Evolutionary conservation across 2,113 vertebrate genomes (phyloP).

Genomic region (Cyprinus carpio): DNA sequence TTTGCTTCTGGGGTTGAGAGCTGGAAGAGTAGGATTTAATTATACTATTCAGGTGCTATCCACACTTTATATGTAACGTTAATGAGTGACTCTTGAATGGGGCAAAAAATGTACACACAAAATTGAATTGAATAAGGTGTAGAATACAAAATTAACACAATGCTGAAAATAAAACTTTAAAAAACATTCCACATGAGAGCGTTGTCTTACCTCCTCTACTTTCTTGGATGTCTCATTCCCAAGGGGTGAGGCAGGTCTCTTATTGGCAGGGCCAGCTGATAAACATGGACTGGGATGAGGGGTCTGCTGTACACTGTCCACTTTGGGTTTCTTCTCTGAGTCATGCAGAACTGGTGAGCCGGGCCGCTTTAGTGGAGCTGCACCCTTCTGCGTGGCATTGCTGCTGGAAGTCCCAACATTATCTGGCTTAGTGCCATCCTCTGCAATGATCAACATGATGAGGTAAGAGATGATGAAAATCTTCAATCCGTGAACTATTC

Average conservation of each 20-base stretch:
- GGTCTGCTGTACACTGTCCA: slow-evolving; percentile 56
- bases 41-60: neutral
- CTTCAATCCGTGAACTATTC: neutral
- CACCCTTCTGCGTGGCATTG: neutral
- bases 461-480: neutral
- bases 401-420: slow-evolving; percentile 4
- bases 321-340: neutral
- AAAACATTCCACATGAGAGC: too few species aligned
- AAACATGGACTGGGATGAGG: slow-evolving; percentile 72
- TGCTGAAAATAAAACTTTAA: too few species aligned
- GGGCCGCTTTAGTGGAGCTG: neutral
- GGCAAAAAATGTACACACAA: too few species aligned
- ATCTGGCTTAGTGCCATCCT: neutral
- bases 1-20: slow-evolving; percentile 26
- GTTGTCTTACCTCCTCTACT: slow-evolving; percentile 80
- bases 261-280: slow-evolving; percentile 80
- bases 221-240: slow-evolving; percentile 79
- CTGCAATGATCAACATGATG: neutral
- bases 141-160: neutral
- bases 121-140: neutral
- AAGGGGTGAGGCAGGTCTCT: slow-evolving; percentile 77
- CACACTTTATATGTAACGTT: neutral
- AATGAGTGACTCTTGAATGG: too few species aligned
- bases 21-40: neutral
- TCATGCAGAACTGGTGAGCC: neutral